A percentile compares a stretch with the other conserved stretches of the same genome.
These are phyloP conservation scores for Lasioglossum vierecki DNA, from an alignment of 2,888 invertebrate genomes.

Conservation along the genomic window DNA sequence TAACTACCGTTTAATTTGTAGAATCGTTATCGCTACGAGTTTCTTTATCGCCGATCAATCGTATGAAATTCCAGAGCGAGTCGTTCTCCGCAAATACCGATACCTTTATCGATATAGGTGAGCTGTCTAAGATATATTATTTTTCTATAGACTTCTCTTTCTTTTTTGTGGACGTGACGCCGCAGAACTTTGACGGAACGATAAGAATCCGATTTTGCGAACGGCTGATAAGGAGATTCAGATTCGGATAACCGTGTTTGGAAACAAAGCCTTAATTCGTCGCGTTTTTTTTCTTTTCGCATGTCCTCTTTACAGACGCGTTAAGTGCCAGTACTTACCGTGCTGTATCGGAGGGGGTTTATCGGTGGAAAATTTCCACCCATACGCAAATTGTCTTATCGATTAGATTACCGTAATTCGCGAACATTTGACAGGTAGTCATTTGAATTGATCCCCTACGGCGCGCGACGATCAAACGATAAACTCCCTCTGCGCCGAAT, in stretches of 20 bases:
- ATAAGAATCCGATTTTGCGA: background rate
- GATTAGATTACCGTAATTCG: background rate
- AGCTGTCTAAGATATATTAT: background rate
- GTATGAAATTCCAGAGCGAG: background rate
- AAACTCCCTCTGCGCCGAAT: background rate
- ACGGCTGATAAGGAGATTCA: background rate
- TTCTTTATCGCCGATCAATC: slow-evolving; percentile 2
- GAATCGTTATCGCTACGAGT: background rate
- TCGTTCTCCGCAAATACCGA: background rate
- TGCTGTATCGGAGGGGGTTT: background rate
- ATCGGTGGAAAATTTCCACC: slow-evolving; percentile 40
- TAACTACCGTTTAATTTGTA: background rate
- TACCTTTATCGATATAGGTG: slow-evolving; percentile 12
- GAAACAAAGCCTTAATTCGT: background rate
- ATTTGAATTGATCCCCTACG: background rate
- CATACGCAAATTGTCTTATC: slow-evolving; percentile 12
- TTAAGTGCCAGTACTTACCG: background rate
- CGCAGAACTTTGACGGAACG: background rate
- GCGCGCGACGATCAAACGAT: background rate
- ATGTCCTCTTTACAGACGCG: background rate
- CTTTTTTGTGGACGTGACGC: background rate
- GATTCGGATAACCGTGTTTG: slow-evolving; percentile 5
- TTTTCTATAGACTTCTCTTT: too few species aligned
- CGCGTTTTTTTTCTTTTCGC: background rate
- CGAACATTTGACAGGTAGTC: background rate